A percentile compares a stretch with the other conserved stretches of the same genome.
Evolutionary conservation across 2,113 vertebrate species (phyloP).

Genomic region (Corythornis cristatus): DNA sequence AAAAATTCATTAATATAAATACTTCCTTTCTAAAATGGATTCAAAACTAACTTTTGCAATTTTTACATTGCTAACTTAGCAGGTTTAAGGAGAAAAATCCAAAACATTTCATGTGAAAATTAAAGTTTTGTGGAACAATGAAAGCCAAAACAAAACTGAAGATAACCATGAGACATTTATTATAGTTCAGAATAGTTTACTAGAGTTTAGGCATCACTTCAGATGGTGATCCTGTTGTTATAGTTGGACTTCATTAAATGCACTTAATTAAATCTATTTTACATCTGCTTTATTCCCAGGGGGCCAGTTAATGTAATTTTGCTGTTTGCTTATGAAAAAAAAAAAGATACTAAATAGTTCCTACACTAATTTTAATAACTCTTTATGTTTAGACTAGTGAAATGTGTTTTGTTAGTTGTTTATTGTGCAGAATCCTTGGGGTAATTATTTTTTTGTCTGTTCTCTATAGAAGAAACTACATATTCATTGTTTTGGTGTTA

Average conservation of each 20-base stretch:
- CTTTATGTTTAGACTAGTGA: slow-evolving; percentile 42
- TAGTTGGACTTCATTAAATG: slow-evolving; percentile 58
- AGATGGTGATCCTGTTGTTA: not conserved
- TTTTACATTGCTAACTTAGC: not conserved
- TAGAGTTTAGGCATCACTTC: not conserved
- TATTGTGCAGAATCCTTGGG: not conserved
- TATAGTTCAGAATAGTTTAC: slow-evolving; percentile 3
- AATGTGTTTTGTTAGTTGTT: not conserved
- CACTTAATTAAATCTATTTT: slow-evolving; percentile 64
- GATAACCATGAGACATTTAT: not conserved
- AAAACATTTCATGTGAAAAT: not conserved
- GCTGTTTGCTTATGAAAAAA: slow-evolving; percentile 37
- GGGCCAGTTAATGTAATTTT: slow-evolving; percentile 58
- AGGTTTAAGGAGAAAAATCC: not conserved
- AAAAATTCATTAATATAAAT: not conserved
- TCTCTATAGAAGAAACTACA: not conserved
- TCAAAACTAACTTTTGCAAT: not conserved
- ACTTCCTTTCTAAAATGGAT: not conserved
- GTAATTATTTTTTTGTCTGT: not conserved
- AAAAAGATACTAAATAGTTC: slow-evolving; percentile 3
- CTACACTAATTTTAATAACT: slow-evolving; percentile 49
- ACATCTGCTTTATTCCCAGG: slow-evolving; percentile 48
- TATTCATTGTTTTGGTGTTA: not conserved
- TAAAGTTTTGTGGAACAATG: not conserved
- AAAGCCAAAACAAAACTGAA: not conserved